Conservation (phyloP, 2,797 vertebrate species). For the Salmo trutta region DNA sequence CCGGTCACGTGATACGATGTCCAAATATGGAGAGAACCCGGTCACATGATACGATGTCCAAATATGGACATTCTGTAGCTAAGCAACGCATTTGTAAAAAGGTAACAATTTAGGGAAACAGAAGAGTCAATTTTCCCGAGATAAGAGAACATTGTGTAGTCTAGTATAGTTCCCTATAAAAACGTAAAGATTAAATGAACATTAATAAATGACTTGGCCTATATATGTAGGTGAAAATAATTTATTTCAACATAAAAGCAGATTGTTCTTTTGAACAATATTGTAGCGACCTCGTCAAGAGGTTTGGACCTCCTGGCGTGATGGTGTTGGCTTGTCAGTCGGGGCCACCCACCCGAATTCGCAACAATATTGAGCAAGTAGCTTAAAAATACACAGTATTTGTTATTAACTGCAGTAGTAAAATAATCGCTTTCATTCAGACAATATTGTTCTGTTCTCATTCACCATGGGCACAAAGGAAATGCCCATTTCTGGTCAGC, state of each 20-base stretch:
- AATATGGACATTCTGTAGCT: not conserved
- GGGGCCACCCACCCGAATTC: no score
- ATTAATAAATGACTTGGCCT: not conserved
- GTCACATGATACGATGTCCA: constrained; percentile 30
- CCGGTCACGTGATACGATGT: constrained; percentile 31
- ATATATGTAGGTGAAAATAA: not conserved
- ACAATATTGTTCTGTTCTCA: not conserved
- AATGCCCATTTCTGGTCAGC: not conserved
- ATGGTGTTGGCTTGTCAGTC: no score
- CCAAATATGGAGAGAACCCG: not conserved
- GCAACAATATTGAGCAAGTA: not conserved
- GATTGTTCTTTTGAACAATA: not conserved
- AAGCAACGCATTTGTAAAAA: not conserved
- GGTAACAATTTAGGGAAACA: not conserved
- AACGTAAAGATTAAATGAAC: not conserved
- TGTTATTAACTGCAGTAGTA: constrained; percentile 12
- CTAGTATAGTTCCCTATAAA: not conserved
- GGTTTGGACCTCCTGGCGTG: no score
- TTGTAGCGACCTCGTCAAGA: not conserved
- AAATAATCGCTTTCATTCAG: not conserved
- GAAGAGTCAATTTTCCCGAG: not conserved
- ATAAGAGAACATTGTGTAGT: not conserved
- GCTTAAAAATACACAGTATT: constrained; percentile 14
- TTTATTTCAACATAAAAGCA: constrained; percentile 8
- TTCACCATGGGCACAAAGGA: not conserved